phyloP scores from a whole-genome alignment of 2,797 vertebrate genomes.

The Mormyrops attenuatus region DNA sequence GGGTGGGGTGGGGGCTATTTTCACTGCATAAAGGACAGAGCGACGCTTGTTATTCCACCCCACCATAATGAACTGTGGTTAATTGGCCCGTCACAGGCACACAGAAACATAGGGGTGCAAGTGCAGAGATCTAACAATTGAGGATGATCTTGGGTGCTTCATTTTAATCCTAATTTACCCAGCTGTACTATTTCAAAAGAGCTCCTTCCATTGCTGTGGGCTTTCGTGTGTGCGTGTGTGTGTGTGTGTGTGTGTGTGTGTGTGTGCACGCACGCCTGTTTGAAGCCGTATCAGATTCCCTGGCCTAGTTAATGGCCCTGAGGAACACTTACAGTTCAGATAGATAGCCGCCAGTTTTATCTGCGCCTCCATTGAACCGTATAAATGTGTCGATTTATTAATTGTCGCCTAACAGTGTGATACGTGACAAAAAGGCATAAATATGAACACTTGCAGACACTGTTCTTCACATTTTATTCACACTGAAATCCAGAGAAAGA shows the following conservation, averaged over 20 bases:
- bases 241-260: neutral
- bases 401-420: neutral
- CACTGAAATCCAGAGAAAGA: neutral
- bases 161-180: neutral
- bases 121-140: constrained; percentile 17
- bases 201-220: neutral
- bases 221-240: neutral
- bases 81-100: constrained; percentile 43
- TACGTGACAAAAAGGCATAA: neutral
- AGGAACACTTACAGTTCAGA: neutral
- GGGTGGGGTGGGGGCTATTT: constrained; percentile 21
- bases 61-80: constrained; percentile 35
- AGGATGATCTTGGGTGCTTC: neutral
- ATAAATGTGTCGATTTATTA: neutral
- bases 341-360: neutral
- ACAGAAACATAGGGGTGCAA: constrained; percentile 15
- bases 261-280: neutral
- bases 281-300: neutral
- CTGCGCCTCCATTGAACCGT: neutral
- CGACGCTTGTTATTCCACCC: constrained; percentile 29
- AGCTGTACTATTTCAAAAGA: neutral
- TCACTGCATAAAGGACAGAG: constrained; percentile 36
- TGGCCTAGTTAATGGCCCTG: neutral
- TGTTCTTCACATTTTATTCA: neutral
- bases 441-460: neutral